Evolutionary conservation across 2,113 vertebrate genomes (phyloP), one percentile per base, ranked within the genome.

Genomic region (Rhineura floridana): DNA sequence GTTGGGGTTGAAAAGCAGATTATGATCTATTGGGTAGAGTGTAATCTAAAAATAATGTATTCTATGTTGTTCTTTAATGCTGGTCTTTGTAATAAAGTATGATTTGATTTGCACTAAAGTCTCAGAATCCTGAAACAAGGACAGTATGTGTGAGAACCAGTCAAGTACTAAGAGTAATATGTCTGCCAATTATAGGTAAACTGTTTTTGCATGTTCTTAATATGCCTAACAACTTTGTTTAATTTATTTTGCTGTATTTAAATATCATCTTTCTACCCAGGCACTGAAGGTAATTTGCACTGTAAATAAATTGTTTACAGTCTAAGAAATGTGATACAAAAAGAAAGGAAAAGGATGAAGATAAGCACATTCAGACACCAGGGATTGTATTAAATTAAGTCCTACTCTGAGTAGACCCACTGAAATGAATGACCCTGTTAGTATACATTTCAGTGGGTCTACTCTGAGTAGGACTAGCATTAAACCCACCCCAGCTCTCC

Each of bases 1-100:
- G 89, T 86, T 90, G 62, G 28, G 82, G 3, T 44, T 88, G 55
- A 28, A 52, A 93, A 36, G 81, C 44, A 33, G 4, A 23, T 89
- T 78, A 83, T 85, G 28, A 69, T 92, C 92, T 88, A 63, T 83
- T 75, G 90, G 88, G 1, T 23, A 80, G 50, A 70, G 42, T 84
- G 85, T 75, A 55, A 93, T 36, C 78, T 83, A 90, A 85, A n/a
- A n/a, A n/a, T n/a, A n/a, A n/a, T n/a, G n/a, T n/a, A n/a, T n/a
- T n/a, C n/a, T n/a, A n/a, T n/a, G n/a, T n/a, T n/a, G n/a, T n/a
- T n/a, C n/a, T n/a, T n/a, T n/a, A n/a, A n/a, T n/a, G n/a, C n/a
- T n/a, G n/a, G n/a, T n/a, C n/a, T n/a, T n/a, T n/a, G n/a, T n/a
- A 67, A 67, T 30, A 13, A 25, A 65, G 25, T 28, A 67, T 62